Evolutionary conservation across 2,888 invertebrate genomes (phyloP).

Genomic region (Acronicta leporina): DNA sequence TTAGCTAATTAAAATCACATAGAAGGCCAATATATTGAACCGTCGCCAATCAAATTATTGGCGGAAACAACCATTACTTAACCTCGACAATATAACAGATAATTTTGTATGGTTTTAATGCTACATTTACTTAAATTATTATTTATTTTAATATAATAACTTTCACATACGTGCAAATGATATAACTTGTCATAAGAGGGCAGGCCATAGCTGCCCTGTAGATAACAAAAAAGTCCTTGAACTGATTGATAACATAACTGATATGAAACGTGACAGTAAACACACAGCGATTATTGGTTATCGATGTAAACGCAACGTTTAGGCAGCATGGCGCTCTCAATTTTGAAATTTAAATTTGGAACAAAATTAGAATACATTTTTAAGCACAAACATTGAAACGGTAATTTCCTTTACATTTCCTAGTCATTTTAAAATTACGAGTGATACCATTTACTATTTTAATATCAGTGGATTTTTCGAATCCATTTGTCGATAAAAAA

Average conservation of each 20-base stretch:
- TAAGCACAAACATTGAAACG: no score
- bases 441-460: no score
- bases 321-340: neutral
- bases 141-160: neutral
- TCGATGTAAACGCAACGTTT: neutral
- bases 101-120: no score
- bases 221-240: constrained; percentile 46
- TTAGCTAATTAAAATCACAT: constrained; percentile 2
- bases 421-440: no score
- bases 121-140: no score
- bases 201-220: neutral
- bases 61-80: constrained; percentile 27
- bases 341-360: neutral
- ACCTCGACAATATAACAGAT: constrained; percentile 19
- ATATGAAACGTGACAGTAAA: constrained; percentile 16
- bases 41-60: constrained; percentile 24
- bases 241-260: constrained; percentile 46
- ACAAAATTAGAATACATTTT: neutral
- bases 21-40: constrained; percentile 7
- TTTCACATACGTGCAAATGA: constrained; percentile 1
- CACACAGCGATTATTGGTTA: constrained; percentile 13
- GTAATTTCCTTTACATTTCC: no score
- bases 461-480: no score
- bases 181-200: neutral
- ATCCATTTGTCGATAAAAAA: no score